Evolutionary conservation across 2,113 vertebrate genomes (phyloP).

Genomic region (Recurvirostra avosetta): DNA sequence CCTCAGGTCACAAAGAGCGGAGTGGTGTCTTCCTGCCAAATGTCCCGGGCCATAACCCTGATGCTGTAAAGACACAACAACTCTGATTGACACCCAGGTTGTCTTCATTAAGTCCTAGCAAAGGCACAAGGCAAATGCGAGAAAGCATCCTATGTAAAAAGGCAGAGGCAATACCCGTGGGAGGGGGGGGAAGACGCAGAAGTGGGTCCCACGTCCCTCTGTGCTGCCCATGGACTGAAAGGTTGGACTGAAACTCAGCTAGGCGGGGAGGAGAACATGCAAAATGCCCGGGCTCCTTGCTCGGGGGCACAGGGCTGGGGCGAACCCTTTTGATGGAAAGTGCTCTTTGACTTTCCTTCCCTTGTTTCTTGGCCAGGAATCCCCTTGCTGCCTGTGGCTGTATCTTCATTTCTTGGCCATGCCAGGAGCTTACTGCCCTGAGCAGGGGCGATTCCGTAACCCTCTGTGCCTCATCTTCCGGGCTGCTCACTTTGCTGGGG

Average conservation of each 20-base stretch:
- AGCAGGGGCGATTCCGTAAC: not conserved
- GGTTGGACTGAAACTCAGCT: not conserved
- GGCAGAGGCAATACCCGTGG: not conserved
- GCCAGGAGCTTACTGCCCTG: not conserved
- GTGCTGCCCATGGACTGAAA: fast-evolving
- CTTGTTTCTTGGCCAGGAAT: not conserved
- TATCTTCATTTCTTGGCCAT: not conserved
- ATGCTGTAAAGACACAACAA: not conserved
- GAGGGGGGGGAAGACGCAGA: not conserved
- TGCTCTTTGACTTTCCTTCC: not conserved
- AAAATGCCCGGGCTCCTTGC: not conserved
- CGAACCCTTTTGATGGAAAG: not conserved
- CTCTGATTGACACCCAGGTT: not conserved
- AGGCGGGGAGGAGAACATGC: not conserved
- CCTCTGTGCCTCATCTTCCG: not conserved
- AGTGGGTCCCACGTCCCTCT: not conserved
- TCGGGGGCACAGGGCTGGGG: not conserved
- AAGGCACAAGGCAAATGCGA: not conserved
- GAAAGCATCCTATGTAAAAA: not conserved
- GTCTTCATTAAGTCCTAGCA: not conserved
- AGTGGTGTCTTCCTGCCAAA: not conserved
- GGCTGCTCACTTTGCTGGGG: not conserved
- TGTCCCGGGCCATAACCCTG: not conserved
- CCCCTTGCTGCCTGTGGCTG: not conserved
- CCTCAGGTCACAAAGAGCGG: not conserved